Base-by-base conservation (phyloP, 1,140 invertebrate genomes). In the Penaeus chinensis region DNA sequence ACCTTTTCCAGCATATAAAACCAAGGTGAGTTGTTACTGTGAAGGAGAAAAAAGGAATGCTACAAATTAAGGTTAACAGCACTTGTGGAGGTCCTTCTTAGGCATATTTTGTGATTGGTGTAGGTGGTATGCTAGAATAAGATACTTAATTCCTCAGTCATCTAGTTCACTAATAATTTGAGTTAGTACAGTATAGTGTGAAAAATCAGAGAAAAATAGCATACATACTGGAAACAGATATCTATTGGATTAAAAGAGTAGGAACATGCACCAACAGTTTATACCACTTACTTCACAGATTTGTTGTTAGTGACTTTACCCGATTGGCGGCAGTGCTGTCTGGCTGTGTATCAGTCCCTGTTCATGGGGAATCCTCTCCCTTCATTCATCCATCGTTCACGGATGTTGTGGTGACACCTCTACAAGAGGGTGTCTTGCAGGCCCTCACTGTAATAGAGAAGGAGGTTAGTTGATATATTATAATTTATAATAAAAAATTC, bases 1-100 rank as follows among this genome's bases (percentile, higher is more conserved):
- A 95, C 74, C 95, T 99, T 82, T 99, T 98, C 93, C 96, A 96
- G 89, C 96, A 98, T 91, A 96, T 98, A 89, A 95, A 96, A 93
- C 93, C 94, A 77, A 92, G 93, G 91, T 92, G 88, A 87, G 89
- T 82, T 54, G 54, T 54, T 54, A 13, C 54, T 37, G 77, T 13
- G 16, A 54, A 54, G 54, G 54, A 54, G 54, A 54, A 13, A 54
- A 54, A 54, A 16, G 54, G 10, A 54, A 54, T 11, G 54, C 16
- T 54, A 54, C 54, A 54, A 54, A 54, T 54, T 54, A 16, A 54
- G 54, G 54, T 11, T 11, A 54, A 13, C 16, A 54, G 16, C 11
- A 54, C 0, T 16, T 13, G 54, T 54, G 16, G 16, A 10, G 54
- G 54, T 54, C 37, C 4, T 7, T 54, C 54, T 54, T 54, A 54